Evolutionary conservation across 2,113 vertebrate genomes (phyloP).

Genomic region (Labeo catla): DNA sequence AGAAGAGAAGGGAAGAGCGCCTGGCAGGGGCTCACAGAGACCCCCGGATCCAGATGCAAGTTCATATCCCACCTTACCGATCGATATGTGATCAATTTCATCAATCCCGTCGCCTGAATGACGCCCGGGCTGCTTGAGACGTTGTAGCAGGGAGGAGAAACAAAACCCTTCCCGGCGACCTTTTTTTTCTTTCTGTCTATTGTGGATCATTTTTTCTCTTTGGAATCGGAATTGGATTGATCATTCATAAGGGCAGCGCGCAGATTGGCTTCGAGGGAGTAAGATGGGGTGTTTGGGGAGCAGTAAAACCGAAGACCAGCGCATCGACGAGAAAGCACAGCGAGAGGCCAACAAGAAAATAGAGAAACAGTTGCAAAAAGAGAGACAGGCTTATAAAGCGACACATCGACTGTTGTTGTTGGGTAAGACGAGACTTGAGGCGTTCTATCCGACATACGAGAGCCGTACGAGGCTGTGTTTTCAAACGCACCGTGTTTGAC

Average conservation of each 20-base stretch:
- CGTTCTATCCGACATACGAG: constrained; percentile 50
- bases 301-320: constrained; percentile 98
- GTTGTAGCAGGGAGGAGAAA: constrained; percentile 72
- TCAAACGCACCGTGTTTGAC: constrained; percentile 70
- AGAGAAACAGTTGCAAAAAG: constrained; percentile 96
- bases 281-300: constrained; percentile 98
- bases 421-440: constrained; percentile 81
- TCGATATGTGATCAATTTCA: constrained; percentile 36
- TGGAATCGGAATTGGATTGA: constrained; percentile 39
- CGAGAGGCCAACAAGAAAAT: constrained; percentile 99
- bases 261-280: constrained; percentile 69
- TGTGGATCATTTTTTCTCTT: constrained; percentile 54
- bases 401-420: constrained; percentile 95
- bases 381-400: constrained; percentile 94
- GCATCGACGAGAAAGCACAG: constrained; percentile 96
- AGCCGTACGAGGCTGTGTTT: constrained; percentile 43
- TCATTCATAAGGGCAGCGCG: constrained; percentile 49
- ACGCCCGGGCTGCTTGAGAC: constrained; percentile 57
- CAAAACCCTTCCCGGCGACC: constrained; percentile 74
- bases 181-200: constrained; percentile 36
- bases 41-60: constrained; percentile 68
- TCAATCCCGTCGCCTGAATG: constrained; percentile 47
- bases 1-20: constrained; percentile 74
- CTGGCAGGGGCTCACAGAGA: constrained; percentile 82
- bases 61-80: constrained; percentile 34